A percentile compares a stretch with the other conserved stretches of the same genome.
These are phyloP conservation scores for Drosophila recens DNA, from an alignment of 2,888 invertebrate species.

Conservation along the genomic window DNA sequence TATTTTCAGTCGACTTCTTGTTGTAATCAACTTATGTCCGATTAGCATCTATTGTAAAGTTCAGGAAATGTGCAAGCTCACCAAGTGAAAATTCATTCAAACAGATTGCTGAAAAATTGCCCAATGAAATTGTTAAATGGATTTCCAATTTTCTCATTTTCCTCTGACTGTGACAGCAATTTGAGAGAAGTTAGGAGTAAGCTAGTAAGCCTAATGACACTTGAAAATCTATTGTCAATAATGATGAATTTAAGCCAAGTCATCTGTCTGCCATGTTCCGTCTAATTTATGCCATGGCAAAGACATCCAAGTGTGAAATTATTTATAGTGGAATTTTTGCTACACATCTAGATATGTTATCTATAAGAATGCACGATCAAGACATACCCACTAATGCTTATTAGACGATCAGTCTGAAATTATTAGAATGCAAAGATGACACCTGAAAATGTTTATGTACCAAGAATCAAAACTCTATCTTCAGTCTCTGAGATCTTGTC, in stretches of 20 bases:
- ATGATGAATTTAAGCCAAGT: conserved; percentile 28
- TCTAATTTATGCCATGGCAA: conserved; percentile 55
- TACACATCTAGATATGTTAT: conserved; percentile 19
- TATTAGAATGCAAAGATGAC: not conserved
- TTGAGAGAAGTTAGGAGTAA: not conserved
- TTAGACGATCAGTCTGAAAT: not conserved
- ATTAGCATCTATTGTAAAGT: too few species aligned
- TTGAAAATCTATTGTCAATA: conserved; percentile 15
- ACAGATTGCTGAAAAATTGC: not conserved
- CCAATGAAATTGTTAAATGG: not conserved
- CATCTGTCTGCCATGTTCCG: conserved; percentile 47
- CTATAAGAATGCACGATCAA: not conserved
- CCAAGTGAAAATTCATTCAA: not conserved
- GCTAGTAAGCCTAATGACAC: conserved; percentile 10
- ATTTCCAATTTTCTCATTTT: conserved; percentile 3
- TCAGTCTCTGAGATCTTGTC: not conserved
- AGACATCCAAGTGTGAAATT: conserved; percentile 58
- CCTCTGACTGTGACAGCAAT: not conserved
- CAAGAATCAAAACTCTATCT: not conserved
- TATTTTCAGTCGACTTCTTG: not conserved
- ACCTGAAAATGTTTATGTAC: not conserved
- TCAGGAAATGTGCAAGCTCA: not conserved
- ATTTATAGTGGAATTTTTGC: conserved; percentile 67
- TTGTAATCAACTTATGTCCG: not conserved
- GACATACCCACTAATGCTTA: not conserved